Evolutionary conservation across 2,888 invertebrate species (phyloP).

Genomic region (Blastobasis adustella): DNA sequence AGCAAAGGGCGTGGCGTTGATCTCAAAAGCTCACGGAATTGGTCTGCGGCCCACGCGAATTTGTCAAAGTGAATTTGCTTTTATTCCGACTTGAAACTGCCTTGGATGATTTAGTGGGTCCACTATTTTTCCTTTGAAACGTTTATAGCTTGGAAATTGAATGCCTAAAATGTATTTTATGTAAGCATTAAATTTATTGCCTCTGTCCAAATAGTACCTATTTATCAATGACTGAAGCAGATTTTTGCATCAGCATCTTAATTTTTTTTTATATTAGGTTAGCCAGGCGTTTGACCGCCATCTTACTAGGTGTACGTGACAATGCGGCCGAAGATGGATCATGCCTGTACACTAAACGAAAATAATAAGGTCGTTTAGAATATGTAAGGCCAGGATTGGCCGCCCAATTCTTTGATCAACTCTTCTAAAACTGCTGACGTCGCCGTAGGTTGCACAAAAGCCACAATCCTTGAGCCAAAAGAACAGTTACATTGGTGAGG

Average conservation of each 20-base stretch:
- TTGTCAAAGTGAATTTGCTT: conserved; percentile 40
- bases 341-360: no score
- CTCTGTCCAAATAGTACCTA: no score
- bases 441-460: not conserved
- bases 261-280: no score
- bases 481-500: conserved; percentile 32
- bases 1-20: conserved; percentile 42
- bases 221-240: no score
- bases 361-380: no score
- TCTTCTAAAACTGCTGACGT: no score
- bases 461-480: conserved; percentile 5
- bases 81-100: conserved; percentile 43
- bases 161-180: not conserved
- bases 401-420: no score
- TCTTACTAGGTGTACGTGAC: no score
- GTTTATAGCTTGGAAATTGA: not conserved
- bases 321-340: no score
- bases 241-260: no score
- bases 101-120: conserved; percentile 36
- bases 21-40: conserved; percentile 35
- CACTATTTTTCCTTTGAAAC: not conserved
- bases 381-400: no score
- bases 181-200: not conserved
- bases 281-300: no score
- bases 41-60: conserved; percentile 47